These are phyloP conservation scores for Ciconia boyciana DNA, from an alignment of 2,113 vertebrate genomes.

Conservation along the genomic window DNA sequence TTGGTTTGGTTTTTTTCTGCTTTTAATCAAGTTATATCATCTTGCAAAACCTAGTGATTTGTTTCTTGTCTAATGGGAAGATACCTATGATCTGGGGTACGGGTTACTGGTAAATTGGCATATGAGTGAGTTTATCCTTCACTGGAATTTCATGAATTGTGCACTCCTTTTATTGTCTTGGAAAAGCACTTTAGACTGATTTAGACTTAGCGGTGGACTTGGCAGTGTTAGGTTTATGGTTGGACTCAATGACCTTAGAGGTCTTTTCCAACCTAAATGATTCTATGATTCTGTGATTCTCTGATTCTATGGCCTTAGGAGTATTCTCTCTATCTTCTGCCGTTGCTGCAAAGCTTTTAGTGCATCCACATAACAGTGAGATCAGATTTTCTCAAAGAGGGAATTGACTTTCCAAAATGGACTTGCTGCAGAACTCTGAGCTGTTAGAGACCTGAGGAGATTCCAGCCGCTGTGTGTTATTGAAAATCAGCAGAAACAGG, in stretches of 20 bases:
- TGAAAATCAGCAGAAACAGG: neutral
- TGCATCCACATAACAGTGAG: neutral
- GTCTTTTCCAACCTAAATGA: neutral
- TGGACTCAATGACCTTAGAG: neutral
- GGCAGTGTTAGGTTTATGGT: neutral
- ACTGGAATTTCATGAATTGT: neutral
- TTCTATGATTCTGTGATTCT: neutral
- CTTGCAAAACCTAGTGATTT: neutral
- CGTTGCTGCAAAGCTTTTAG: neutral
- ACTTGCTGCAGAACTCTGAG: neutral
- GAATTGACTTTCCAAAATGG: neutral
- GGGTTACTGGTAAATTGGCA: neutral
- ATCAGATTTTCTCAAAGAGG: neutral
- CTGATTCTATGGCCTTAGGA: neutral
- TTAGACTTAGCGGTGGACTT: neutral
- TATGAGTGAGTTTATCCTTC: neutral
- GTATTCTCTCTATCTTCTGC: neutral
- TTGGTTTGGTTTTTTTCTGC: neutral
- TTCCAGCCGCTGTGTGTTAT: neutral
- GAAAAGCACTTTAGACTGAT: neutral
- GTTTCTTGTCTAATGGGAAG: neutral
- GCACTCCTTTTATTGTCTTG: neutral
- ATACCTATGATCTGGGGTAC: neutral
- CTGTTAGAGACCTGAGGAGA: neutral
- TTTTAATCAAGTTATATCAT: neutral